Percentiles rank a stretch among this genome's conserved stretches.
phyloP scores from a whole-genome alignment of 2,797 vertebrate species.

The Arctocebus calabarensis region DNA sequence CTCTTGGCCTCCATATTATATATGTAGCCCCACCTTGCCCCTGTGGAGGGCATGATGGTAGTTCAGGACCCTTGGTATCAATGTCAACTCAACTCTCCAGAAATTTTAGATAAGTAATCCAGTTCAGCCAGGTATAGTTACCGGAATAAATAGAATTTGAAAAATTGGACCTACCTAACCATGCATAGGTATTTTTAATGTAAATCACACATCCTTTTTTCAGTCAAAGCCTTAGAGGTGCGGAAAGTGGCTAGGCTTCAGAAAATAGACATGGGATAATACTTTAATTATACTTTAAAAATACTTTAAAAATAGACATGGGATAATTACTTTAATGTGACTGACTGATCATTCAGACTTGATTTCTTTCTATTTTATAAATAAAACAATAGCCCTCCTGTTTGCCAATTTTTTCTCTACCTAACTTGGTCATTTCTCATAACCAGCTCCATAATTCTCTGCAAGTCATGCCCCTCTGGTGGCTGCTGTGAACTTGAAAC shows the following conservation, averaged over 20 bases:
- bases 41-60: background rate
- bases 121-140: background rate
- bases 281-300: no score
- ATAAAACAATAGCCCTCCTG: background rate
- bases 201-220: background rate
- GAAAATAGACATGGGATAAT: background rate
- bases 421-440: background rate
- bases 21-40: fast-evolving
- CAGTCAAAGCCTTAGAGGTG: background rate
- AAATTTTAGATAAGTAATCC: background rate
- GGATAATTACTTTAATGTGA: background rate
- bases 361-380: slow-evolving; percentile 1
- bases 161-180: background rate
- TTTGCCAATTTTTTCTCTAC: background rate
- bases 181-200: background rate
- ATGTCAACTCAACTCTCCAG: background rate
- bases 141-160: background rate
- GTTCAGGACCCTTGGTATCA: background rate
- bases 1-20: background rate
- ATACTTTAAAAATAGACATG: no score
- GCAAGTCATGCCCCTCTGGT: background rate
- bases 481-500: slow-evolving; percentile 12
- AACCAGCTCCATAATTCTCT: background rate
- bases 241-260: background rate
- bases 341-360: background rate